Conservation (phyloP, 2,888 invertebrate genomes). For the Vanessa cardui region DNA sequence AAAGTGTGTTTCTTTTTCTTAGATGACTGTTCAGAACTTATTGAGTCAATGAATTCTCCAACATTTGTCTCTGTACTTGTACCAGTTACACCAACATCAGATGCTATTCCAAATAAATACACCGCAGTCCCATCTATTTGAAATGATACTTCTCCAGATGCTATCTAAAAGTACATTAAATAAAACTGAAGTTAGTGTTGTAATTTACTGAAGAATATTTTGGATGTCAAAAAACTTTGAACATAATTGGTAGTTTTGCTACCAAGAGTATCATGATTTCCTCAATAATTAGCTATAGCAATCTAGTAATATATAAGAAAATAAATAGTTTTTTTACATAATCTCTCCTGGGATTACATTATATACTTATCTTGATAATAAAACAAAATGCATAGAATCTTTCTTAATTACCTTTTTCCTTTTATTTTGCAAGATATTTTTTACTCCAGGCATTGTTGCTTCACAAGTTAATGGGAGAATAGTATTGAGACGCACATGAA, state of each 20-base stretch:
- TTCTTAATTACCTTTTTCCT: conserved; percentile 83
- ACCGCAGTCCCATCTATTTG: conserved; percentile 85
- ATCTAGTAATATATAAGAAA: no score
- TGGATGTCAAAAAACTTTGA: no score
- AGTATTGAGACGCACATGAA: conserved; percentile 87
- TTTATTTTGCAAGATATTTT: conserved; percentile 84
- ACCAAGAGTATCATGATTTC: no score
- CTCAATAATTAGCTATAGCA: no score
- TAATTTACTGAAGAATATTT: no score
- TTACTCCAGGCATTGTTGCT: conserved; percentile 81
- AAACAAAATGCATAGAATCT: background rate
- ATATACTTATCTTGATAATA: no score
- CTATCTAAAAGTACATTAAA: conserved; percentile 84
- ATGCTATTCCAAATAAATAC: conserved; percentile 85
- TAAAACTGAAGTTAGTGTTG: no score
- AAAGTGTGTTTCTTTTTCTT: conserved; percentile 73
- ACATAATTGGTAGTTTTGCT: no score
- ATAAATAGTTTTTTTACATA: no score
- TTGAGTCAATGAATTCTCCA: conserved; percentile 76
- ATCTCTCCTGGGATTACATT: background rate
- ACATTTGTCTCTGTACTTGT: conserved; percentile 78
- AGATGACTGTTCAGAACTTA: conserved; percentile 66
- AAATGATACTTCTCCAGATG: conserved; percentile 88
- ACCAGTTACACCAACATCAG: conserved; percentile 81
- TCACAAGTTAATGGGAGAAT: conserved; percentile 85